Evolutionary conservation across 2,113 vertebrate genomes (phyloP).

Genomic region (Abramis brama): DNA sequence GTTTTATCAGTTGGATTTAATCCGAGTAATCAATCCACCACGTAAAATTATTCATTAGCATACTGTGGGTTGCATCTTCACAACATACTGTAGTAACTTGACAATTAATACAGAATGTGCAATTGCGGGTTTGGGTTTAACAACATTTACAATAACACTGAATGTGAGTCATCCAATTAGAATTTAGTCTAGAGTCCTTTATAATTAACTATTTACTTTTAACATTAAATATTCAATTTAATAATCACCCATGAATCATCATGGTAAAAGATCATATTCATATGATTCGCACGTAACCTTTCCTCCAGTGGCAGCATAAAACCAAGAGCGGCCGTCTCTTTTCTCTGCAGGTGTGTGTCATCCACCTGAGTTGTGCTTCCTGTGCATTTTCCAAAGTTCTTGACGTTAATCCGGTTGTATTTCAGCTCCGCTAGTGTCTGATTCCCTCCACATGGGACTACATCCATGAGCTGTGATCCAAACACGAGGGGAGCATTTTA

Average conservation of each 20-base stretch:
- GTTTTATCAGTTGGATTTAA: background rate
- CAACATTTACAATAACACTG: background rate
- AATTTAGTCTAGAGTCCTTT: background rate
- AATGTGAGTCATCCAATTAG: background rate
- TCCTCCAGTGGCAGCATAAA: background rate
- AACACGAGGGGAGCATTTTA: slow-evolving; percentile 47
- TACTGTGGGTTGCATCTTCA: background rate
- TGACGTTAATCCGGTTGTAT: background rate
- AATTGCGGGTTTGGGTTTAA: background rate
- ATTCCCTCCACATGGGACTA: slow-evolving; percentile 49
- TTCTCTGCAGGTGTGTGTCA: slow-evolving; percentile 10
- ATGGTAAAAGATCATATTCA: background rate
- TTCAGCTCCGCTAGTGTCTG: slow-evolving; percentile 41
- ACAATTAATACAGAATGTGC: background rate
- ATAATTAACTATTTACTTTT: background rate
- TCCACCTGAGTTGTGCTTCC: slow-evolving; percentile 14
- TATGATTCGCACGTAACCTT: background rate
- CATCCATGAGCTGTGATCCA: slow-evolving; percentile 38
- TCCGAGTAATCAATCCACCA: background rate
- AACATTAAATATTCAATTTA: background rate
- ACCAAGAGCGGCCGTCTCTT: background rate
- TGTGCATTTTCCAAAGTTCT: background rate
- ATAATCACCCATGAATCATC: background rate
- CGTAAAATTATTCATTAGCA: background rate
- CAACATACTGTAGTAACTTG: background rate